Conservation (phyloP, 2,113 vertebrate genomes). For the Laticauda laticaudata region DNA sequence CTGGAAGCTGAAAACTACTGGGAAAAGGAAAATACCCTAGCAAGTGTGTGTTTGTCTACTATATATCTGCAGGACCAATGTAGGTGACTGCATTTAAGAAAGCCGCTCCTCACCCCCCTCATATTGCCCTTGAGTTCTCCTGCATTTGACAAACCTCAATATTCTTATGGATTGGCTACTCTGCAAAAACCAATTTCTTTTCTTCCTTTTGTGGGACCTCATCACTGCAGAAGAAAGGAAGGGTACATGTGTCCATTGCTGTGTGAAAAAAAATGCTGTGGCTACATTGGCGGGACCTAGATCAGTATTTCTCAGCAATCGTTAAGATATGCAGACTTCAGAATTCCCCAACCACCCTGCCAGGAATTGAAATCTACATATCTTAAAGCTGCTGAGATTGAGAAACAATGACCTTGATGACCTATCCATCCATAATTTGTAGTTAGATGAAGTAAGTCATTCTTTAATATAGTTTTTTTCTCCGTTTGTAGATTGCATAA, state of each 20-base stretch:
- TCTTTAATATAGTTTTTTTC: background rate
- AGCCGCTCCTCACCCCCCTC: background rate
- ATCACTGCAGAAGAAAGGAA: background rate
- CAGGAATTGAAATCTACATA: background rate
- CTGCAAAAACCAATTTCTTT: background rate
- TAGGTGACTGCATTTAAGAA: background rate
- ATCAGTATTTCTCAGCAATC: background rate
- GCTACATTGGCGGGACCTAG: background rate
- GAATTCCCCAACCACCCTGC: background rate
- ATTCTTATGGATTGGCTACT: background rate
- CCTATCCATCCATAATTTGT: background rate
- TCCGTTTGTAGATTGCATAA: background rate
- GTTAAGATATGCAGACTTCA: background rate
- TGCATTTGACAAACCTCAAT: background rate
- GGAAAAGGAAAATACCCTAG: constrained; percentile 16
- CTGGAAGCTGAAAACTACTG: constrained; percentile 6
- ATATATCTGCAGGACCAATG: background rate
- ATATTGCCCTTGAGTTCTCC: background rate
- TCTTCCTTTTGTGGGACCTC: background rate
- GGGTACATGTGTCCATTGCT: too few species aligned
- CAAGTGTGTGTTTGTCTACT: background rate
- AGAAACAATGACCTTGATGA: background rate
- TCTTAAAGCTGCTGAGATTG: background rate
- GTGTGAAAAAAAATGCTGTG: background rate
- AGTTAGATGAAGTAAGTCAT: background rate